Evolutionary conservation across 2,797 vertebrate species (phyloP).

Genomic region (Chaunax sp.): DNA sequence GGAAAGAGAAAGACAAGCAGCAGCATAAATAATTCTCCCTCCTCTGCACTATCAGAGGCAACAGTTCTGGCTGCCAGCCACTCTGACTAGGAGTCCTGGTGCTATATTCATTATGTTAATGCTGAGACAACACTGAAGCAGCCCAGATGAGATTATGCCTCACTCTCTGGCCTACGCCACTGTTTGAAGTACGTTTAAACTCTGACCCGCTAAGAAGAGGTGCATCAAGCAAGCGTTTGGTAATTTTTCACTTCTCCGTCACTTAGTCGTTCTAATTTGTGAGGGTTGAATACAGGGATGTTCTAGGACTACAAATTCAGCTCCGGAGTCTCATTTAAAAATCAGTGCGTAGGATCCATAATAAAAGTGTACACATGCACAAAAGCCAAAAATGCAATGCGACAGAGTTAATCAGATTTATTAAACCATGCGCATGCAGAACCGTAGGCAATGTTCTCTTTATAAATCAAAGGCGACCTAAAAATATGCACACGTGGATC

Average conservation of each 20-base stretch:
- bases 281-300: conserved; percentile 32
- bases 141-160: conserved; percentile 67
- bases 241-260: conserved; percentile 59
- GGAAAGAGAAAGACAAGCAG: conserved; percentile 31
- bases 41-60: conserved; percentile 52
- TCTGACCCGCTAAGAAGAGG: conserved; percentile 66
- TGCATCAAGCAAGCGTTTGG: conserved; percentile 46
- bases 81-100: conserved; percentile 59
- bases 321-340: no score
- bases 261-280: conserved; percentile 51
- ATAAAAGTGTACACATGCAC: no score
- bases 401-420: no score
- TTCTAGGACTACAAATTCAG: background rate
- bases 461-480: no score
- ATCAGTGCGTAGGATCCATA: no score
- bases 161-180: conserved; percentile 54
- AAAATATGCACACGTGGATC: no score
- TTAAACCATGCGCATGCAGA: no score
- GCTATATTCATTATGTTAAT: conserved; percentile 73
- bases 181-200: conserved; percentile 72
- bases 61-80: conserved; percentile 51
- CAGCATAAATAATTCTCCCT: conserved; percentile 55
- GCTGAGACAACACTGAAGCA: conserved; percentile 62
- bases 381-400: no score
- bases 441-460: no score